These are phyloP conservation scores for Philereme vetulata DNA, from an alignment of 2,888 invertebrate species.

Conservation along the genomic window DNA sequence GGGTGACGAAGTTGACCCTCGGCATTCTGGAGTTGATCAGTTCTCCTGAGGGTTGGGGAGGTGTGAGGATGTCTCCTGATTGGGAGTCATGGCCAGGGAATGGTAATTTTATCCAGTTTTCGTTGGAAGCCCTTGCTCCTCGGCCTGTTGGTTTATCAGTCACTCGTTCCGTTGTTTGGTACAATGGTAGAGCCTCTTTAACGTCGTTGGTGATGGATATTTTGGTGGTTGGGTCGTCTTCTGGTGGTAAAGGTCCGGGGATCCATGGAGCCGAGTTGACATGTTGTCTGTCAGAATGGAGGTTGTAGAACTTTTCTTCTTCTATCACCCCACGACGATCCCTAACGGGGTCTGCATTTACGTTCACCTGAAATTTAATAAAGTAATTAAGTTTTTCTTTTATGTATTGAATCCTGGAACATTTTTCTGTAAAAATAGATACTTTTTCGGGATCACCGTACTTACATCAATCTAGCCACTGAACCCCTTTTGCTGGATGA, in stretches of 20 bases:
- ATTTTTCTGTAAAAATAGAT: too few species aligned
- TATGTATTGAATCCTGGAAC: not conserved
- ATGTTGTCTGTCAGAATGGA: constrained; percentile 59
- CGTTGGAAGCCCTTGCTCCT: constrained; percentile 84
- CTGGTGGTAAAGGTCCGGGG: constrained; percentile 67
- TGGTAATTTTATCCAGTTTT: constrained; percentile 85
- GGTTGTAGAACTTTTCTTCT: constrained; percentile 75
- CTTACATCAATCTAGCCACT: too few species aligned
- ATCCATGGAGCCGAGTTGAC: constrained; percentile 68
- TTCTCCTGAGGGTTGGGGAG: constrained; percentile 81
- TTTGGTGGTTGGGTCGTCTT: constrained; percentile 74
- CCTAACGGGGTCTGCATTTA: constrained; percentile 55
- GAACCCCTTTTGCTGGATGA: too few species aligned
- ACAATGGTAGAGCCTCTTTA: constrained; percentile 59
- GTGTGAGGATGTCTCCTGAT: constrained; percentile 74
- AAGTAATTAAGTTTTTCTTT: not conserved
- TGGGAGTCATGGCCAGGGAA: constrained; percentile 70
- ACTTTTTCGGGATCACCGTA: too few species aligned
- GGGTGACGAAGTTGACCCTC: constrained; percentile 87
- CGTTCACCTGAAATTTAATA: constrained; percentile 46
- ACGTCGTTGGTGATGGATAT: constrained; percentile 68
- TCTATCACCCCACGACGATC: constrained; percentile 77
- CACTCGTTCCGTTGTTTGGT: constrained; percentile 72
- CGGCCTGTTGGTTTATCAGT: constrained; percentile 83
- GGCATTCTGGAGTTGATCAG: constrained; percentile 84